Percentiles rank a stretch among this genome's conserved stretches.
Conservation (phyloP, 2,113 vertebrate species). For the Cardinalis cardinalis region DNA sequence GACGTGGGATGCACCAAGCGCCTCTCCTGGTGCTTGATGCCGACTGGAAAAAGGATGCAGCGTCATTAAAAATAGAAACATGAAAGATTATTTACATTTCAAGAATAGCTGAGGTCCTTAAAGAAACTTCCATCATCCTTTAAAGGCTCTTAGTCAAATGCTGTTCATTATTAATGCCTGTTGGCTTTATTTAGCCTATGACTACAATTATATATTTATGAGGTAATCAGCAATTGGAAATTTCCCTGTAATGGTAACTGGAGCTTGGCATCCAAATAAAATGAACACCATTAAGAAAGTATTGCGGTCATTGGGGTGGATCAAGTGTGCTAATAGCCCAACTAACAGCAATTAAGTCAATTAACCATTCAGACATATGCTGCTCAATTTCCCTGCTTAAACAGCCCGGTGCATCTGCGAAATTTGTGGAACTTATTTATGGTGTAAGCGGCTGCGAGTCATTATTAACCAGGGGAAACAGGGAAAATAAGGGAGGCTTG, state of each 20-base stretch:
- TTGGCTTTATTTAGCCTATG: conserved; percentile 73
- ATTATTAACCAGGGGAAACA: conserved; percentile 51
- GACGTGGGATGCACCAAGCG: neutral
- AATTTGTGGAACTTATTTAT: conserved; percentile 64
- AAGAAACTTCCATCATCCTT: conserved; percentile 50
- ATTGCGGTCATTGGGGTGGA: conserved; percentile 80
- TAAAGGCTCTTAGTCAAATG: conserved; percentile 52
- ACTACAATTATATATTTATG: conserved; percentile 84
- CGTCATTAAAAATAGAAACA: conserved; percentile 67
- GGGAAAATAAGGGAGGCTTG: conserved; percentile 38
- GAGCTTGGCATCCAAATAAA: conserved; percentile 77
- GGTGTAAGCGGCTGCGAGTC: conserved; percentile 34
- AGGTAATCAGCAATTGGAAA: conserved; percentile 83
- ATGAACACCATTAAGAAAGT: conserved; percentile 73
- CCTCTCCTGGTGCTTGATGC: neutral
- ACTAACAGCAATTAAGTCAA: conserved; percentile 84
- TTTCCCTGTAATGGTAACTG: conserved; percentile 85
- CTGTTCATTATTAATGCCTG: conserved; percentile 76
- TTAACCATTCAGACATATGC: conserved; percentile 82
- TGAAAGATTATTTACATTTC: conserved; percentile 70
- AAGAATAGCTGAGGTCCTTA: conserved; percentile 62
- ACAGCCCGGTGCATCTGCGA: conserved; percentile 69
- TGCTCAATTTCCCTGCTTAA: conserved; percentile 74
- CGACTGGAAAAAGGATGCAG: conserved; percentile 2
- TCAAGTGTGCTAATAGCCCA: conserved; percentile 82